Conservation (phyloP, 37 sponge, comb jelly and placozoan genomes). For the Aplysina aerophoba region DNA sequence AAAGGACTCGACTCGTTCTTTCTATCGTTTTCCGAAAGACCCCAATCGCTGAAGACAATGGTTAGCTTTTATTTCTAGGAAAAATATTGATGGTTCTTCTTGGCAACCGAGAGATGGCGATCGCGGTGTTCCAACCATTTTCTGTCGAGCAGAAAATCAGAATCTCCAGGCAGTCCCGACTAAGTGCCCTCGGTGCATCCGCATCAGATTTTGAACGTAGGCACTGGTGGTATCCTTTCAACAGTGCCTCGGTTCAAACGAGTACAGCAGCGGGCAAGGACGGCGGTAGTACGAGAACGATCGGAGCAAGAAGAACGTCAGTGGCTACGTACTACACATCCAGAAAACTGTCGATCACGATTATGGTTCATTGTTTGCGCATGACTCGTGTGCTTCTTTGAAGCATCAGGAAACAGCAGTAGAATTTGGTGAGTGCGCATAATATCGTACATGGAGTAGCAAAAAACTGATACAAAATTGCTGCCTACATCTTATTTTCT, state of each 20-base stretch:
- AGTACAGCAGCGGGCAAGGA: not conserved
- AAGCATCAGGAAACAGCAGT: too few relatives aligned
- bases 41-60: conserved; percentile 5
- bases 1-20: not conserved
- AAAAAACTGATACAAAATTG: not conserved
- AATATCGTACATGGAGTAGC: too few relatives aligned
- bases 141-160: conserved; percentile 10
- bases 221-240: not conserved
- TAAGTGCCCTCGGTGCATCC: conserved; percentile 8
- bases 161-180: conserved; percentile 9
- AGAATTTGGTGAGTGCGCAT: too few relatives aligned
- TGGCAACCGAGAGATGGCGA: conserved; percentile 24
- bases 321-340: not conserved
- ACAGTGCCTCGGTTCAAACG: not conserved
- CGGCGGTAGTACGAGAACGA: not conserved
- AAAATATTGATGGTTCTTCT: not conserved
- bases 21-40: conserved; percentile 23
- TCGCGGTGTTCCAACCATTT: conserved; percentile 7
- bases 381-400: too few relatives aligned
- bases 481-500: too few relatives aligned
- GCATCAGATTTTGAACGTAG: conserved; percentile 1
- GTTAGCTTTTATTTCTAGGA: conserved; percentile 11
- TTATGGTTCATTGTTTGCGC: too few relatives aligned
- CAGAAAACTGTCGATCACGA: not conserved
- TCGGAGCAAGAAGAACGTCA: conserved; percentile 3